Evolutionary conservation across 2,888 invertebrate species (phyloP).

Genomic region (Meiosimyza platycephala): DNA sequence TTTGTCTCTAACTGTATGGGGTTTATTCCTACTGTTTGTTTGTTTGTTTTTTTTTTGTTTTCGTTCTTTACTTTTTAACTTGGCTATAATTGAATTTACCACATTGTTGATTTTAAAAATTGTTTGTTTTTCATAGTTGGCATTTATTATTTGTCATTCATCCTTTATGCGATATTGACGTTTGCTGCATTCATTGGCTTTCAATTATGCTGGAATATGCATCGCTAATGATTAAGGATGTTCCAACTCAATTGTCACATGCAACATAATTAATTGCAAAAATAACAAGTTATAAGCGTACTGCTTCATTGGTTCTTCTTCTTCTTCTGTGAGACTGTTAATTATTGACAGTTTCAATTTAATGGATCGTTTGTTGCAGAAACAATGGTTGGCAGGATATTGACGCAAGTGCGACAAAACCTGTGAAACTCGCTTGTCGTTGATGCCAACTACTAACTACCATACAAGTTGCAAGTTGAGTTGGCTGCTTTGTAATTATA

Average conservation of each 20-base stretch:
- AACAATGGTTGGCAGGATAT: not conserved
- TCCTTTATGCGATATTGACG: not conserved
- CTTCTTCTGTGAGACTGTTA: not conserved
- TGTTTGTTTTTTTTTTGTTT: not conserved
- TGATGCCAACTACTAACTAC: slow-evolving; percentile 13
- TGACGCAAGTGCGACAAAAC: slow-evolving; percentile 1
- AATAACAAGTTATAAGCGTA: not conserved
- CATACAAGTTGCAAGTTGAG: not conserved
- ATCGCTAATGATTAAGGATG: slow-evolving; percentile 30
- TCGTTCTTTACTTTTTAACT: slow-evolving; percentile 2
- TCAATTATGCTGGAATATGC: slow-evolving; percentile 15
- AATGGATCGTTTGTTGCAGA: not conserved
- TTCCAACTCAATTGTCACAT: slow-evolving; percentile 11
- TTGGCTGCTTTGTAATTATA: slow-evolving; percentile 16
- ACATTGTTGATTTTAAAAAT: slow-evolving; percentile 15
- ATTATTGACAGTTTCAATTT: slow-evolving; percentile 13
- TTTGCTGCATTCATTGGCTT: not conserved
- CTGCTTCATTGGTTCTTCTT: slow-evolving; percentile 6
- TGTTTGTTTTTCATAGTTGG: not conserved
- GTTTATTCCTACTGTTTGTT: not conserved
- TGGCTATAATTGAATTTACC: slow-evolving; percentile 12
- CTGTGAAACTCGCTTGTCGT: slow-evolving; percentile 12
- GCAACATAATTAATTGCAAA: slow-evolving; percentile 24
- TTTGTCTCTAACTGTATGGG: not conserved
- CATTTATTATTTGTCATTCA: not conserved